Evolutionary conservation across 2,888 invertebrate species (phyloP).

Genomic region (Leptogaster cylindrica): DNA sequence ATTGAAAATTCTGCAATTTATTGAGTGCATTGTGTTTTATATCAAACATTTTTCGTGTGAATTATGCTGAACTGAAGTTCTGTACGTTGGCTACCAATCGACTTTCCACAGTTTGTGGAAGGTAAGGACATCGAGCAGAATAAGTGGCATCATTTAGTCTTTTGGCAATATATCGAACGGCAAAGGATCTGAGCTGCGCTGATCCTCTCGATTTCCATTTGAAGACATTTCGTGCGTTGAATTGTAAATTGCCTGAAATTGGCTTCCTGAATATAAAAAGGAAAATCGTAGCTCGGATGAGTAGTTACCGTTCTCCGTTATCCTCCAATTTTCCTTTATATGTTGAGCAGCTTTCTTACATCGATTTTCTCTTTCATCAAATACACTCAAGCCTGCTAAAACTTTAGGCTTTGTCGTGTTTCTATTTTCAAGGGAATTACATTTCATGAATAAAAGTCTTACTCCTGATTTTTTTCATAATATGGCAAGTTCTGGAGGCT

Average conservation of each 20-base stretch:
- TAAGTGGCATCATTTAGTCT: conserved; percentile 16
- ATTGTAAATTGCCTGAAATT: conserved; percentile 34
- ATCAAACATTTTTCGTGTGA: no score
- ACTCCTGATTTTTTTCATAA: conserved; percentile 1
- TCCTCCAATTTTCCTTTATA: neutral
- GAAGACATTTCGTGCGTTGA: conserved; percentile 38
- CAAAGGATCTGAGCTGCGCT: conserved; percentile 20
- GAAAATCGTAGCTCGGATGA: conserved; percentile 1
- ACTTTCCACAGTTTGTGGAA: conserved; percentile 18
- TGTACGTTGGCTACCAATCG: neutral
- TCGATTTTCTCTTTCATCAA: no score
- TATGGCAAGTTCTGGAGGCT: no score
- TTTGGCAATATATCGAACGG: neutral
- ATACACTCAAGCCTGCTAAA: no score
- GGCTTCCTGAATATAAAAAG: conserved; percentile 33
- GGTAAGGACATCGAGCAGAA: conserved; percentile 24
- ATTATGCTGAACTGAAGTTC: neutral
- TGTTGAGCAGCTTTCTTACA: neutral
- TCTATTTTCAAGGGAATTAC: conserved; percentile 25
- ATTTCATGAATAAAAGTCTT: conserved; percentile 7
- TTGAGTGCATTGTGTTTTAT: no score
- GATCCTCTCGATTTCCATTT: conserved; percentile 34
- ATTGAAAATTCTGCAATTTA: no score
- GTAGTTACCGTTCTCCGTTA: neutral
- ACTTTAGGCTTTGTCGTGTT: conserved; percentile 12